A percentile compares a stretch with the other conserved stretches of the same genome.
phyloP scores from a whole-genome alignment of 2,888 invertebrate genomes.

The Agrypnus murinus region DNA sequence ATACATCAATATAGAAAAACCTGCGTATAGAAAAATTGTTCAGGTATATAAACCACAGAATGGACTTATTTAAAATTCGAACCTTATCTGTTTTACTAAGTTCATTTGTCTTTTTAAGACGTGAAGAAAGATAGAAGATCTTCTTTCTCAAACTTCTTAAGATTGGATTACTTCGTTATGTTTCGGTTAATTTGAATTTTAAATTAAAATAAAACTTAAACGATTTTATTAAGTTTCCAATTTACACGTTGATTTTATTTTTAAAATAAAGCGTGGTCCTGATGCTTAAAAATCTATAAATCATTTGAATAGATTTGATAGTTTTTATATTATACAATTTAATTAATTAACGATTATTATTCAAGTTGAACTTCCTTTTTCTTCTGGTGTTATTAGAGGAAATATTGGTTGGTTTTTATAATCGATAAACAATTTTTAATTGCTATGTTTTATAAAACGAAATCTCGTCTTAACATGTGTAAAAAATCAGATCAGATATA shows the following conservation, averaged over 20 bases:
- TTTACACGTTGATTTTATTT: too few species aligned
- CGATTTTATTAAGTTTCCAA: too few species aligned
- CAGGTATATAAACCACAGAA: conserved; percentile 36
- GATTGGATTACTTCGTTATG: conserved; percentile 26
- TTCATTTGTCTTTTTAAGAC: conserved; percentile 53
- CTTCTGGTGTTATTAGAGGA: too few species aligned
- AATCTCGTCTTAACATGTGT: conserved; percentile 31
- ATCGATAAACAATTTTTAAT: too few species aligned
- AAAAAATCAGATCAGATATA: too few species aligned
- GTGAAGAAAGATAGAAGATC: conserved; percentile 37
- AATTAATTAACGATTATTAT: too few species aligned
- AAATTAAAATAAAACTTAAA: not conserved
- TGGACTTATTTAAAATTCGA: conserved; percentile 53
- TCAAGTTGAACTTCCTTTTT: too few species aligned
- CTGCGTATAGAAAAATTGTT: conserved; percentile 33
- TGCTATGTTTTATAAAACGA: not conserved
- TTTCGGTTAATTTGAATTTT: conserved; percentile 29
- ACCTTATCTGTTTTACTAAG: conserved; percentile 53
- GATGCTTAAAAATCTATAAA: too few species aligned
- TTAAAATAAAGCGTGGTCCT: too few species aligned
- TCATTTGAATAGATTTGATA: too few species aligned
- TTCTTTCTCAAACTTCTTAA: conserved; percentile 21
- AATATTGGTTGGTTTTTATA: too few species aligned
- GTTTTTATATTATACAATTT: too few species aligned
- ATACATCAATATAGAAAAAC: not conserved